Base-by-base conservation (phyloP, 2,797 vertebrate species). In the Podarcis siculus region DNA sequence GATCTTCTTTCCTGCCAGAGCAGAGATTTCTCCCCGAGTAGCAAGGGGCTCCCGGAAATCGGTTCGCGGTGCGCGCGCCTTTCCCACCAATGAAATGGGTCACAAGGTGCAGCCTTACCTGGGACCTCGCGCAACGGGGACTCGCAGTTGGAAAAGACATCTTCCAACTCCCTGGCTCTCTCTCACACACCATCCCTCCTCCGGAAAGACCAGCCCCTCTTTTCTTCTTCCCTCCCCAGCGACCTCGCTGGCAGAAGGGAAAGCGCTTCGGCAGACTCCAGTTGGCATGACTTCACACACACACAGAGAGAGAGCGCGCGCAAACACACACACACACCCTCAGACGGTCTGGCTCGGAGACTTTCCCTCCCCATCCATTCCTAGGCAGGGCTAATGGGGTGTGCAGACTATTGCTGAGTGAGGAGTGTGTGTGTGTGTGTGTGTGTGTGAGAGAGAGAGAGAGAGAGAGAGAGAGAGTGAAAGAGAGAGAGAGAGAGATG, bases 21-120 rank as follows among this genome's bases (percentile, higher is more conserved):
- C 39, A 37, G 19, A 13, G 80, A 13, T 30, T 19, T 78, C 88
- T 81, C 71, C 55, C 76, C 55, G 9, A 79, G 0, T 39, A 71
- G 58, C 45, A 61, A 17, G 66, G 89, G 71, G 86, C 55, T 37
- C 91, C 90, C 89, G 93, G 91, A 92, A 55, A 32, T 89, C 89
- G 91, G 37, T 21, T 32, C 6, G 25, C 4, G 58, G 32, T 0
- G 25, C 75, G 23, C 77, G 67, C 67, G 21, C 30, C 67, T 73
- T 64, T 32, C 72, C 72, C 37, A 8, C 35, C 8, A 19, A 39
- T 32, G 64, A 35, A 45, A 76, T 8, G 75, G 27, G 66, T 79
- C 19, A 42, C 58, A 30, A 61, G 49, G 71, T n/a, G 27, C 12
- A 71, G 64, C 78, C 82, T 79, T 61, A 66, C 64, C 66, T 66